Evolutionary conservation across 2,888 invertebrate species (phyloP).

Genomic region (Alviniconcha strummeri): DNA sequence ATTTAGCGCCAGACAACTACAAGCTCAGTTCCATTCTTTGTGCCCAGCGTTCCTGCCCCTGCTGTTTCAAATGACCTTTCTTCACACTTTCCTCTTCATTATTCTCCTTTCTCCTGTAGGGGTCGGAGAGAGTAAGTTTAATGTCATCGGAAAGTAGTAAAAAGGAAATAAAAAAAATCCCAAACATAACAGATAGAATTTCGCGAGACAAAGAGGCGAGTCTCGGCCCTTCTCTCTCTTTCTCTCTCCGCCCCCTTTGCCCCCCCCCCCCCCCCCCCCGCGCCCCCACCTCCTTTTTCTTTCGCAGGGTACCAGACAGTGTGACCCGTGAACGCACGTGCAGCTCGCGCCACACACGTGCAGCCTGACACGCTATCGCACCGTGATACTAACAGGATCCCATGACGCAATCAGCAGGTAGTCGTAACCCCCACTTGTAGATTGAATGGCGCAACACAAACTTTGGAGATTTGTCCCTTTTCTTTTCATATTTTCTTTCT

Average conservation of each 20-base stretch:
- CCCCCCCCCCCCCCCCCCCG: not conserved
- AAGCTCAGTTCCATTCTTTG: too few relatives aligned
- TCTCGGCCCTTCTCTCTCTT: not conserved
- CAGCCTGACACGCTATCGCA: conserved; percentile 13
- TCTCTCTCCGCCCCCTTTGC: not conserved
- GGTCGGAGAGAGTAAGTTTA: too few relatives aligned
- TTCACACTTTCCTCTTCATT: too few relatives aligned
- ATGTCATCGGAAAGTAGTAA: too few relatives aligned
- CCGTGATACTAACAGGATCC: not conserved
- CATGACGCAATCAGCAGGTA: conserved; percentile 13
- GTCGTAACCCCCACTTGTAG: conserved; percentile 7
- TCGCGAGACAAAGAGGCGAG: too few relatives aligned
- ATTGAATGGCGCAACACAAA: conserved; percentile 7
- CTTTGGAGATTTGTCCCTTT: not conserved
- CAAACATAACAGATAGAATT: too few relatives aligned
- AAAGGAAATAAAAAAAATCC: too few relatives aligned
- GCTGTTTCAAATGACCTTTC: too few relatives aligned
- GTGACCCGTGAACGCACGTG: conserved; percentile 3
- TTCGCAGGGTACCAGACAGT: not conserved
- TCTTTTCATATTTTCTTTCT: not conserved
- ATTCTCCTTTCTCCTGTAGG: not conserved
- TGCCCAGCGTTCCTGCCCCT: too few relatives aligned
- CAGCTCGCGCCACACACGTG: conserved; percentile 7
- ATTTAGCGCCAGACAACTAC: too few relatives aligned
- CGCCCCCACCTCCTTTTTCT: not conserved